A percentile compares a stretch with the other conserved stretches of the same genome.
These are phyloP conservation scores for Oasisia sp. DNA, from an alignment of 2,888 invertebrate genomes.

Conservation along the genomic window DNA sequence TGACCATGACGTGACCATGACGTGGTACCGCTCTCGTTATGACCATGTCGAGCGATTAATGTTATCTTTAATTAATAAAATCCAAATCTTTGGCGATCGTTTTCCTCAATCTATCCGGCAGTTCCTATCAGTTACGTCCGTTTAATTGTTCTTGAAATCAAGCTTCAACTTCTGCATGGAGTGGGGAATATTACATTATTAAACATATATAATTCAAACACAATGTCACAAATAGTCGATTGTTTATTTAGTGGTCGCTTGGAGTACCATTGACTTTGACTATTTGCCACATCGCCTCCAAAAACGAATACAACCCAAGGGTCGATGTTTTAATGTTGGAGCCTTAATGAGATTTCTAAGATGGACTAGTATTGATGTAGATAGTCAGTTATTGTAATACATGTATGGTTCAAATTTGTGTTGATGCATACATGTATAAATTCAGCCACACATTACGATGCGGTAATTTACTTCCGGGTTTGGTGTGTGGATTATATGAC, in stretches of 20 bases:
- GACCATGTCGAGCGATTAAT: background rate
- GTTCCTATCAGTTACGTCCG: background rate
- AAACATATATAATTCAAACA: background rate
- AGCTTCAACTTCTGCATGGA: background rate
- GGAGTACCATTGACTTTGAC: background rate
- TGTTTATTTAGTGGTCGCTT: background rate
- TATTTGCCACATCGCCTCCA: background rate
- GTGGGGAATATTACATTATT: background rate
- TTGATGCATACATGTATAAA: background rate
- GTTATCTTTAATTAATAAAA: background rate
- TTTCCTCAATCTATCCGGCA: background rate
- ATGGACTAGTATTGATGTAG: background rate
- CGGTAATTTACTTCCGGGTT: too few species aligned
- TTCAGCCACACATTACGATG: background rate
- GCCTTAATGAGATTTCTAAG: background rate
- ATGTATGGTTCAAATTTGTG: background rate
- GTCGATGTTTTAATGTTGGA: background rate
- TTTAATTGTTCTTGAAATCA: background rate
- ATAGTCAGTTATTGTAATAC: background rate
- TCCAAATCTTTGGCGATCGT: background rate
- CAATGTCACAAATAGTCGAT: background rate
- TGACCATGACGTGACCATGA: background rate
- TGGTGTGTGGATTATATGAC: too few species aligned
- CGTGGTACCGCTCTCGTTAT: background rate
- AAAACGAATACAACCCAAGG: background rate